Evolutionary conservation across 2,797 vertebrate genomes (phyloP).

Genomic region (Notolepis coatsorum): DNA sequence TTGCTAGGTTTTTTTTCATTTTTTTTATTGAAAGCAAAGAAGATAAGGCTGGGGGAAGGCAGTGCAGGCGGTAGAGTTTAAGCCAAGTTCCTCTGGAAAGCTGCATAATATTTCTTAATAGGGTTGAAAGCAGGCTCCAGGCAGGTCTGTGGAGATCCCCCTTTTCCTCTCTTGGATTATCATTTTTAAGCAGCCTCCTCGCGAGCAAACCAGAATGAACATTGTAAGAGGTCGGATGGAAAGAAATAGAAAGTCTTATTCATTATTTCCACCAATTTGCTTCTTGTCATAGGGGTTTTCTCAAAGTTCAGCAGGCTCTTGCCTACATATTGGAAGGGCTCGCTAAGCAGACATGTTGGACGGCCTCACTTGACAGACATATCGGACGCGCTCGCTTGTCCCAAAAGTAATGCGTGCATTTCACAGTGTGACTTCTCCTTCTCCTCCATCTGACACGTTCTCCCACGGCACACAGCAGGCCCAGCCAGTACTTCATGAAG

Average conservation of each 20-base stretch:
- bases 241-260: constrained; percentile 41
- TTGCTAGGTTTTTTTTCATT: background rate
- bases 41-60: constrained; percentile 37
- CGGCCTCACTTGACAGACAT: background rate
- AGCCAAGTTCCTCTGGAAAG: constrained; percentile 71
- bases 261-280: constrained; percentile 53
- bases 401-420: constrained; percentile 21
- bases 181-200: constrained; percentile 86
- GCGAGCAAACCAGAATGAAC: constrained; percentile 75
- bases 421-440: constrained; percentile 5
- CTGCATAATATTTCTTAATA: constrained; percentile 85
- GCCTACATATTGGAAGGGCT: constrained; percentile 13
- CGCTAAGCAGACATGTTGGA: background rate
- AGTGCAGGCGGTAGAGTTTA: constrained; percentile 72
- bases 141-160: constrained; percentile 78
- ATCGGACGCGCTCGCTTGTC: constrained; percentile 20
- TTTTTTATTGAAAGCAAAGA: constrained; percentile 18
- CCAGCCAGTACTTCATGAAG: constrained; percentile 1
- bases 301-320: constrained; percentile 22
- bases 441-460: constrained; percentile 1
- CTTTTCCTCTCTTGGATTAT: constrained; percentile 83
- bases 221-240: constrained; percentile 58
- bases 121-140: constrained; percentile 80
- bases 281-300: constrained; percentile 45
- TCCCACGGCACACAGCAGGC: constrained; percentile 3